Conservation (phyloP, 2,888 invertebrate genomes). For the Apamea anceps region DNA sequence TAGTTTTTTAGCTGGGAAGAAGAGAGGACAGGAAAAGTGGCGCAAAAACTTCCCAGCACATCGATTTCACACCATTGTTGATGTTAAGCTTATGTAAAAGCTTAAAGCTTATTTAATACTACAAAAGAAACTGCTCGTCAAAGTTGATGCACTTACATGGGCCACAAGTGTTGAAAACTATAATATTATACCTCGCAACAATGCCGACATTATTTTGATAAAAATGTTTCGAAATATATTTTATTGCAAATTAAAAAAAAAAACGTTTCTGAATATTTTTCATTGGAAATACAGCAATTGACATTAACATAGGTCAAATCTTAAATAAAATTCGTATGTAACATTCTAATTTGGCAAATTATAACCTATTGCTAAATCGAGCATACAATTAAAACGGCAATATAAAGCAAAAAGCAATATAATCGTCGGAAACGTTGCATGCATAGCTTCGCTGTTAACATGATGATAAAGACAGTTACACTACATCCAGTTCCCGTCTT, state of each 20-base stretch:
- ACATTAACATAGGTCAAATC: constrained; percentile 3
- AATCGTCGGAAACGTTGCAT: constrained; percentile 77
- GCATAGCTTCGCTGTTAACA: constrained; percentile 68
- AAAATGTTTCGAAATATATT: neutral
- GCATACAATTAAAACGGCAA: constrained; percentile 48
- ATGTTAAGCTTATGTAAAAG: neutral
- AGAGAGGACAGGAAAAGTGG: no score
- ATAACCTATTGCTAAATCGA: constrained; percentile 49
- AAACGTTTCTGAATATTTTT: neutral
- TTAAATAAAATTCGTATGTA: neutral
- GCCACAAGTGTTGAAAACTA: neutral
- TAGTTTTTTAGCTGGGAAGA: neutral
- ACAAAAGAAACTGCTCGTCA: neutral
- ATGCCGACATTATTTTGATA: neutral
- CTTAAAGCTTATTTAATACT: neutral
- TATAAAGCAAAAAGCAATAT: constrained; percentile 61
- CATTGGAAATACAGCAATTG: neutral
- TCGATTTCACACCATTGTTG: neutral
- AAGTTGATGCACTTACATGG: neutral
- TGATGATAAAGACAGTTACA: constrained; percentile 75
- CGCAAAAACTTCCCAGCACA: neutral
- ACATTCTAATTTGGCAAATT: constrained; percentile 20
- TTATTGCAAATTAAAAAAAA: neutral
- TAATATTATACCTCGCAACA: neutral
- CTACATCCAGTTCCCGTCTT: constrained; percentile 78